These are phyloP conservation scores for Steinernema hermaphroditum DNA, from an alignment of 2,888 invertebrate genomes.

Conservation along the genomic window DNA sequence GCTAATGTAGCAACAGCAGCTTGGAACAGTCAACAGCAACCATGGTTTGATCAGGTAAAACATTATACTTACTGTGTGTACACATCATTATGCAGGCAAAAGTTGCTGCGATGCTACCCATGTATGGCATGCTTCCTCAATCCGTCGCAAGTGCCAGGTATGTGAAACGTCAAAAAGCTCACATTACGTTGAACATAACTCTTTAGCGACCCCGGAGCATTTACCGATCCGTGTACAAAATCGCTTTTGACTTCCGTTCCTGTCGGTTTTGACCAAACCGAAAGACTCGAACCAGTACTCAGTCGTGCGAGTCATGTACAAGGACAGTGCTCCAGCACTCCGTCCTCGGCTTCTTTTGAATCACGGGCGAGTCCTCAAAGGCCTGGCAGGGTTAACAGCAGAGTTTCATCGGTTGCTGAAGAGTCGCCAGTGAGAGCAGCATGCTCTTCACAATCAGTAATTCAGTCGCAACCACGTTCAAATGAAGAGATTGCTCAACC, in stretches of 20 bases:
- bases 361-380: constrained; percentile 1
- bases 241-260: background rate
- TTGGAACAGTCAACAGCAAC: constrained; percentile 12
- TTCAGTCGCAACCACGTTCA: background rate
- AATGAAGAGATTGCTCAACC: background rate
- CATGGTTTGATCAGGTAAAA: constrained; percentile 23
- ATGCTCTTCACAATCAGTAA: too few relatives aligned
- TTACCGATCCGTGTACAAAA: background rate
- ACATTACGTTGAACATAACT: background rate
- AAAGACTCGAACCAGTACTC: background rate
- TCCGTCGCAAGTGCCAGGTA: background rate
- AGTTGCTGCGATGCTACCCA: constrained; percentile 27
- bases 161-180: background rate
- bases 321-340: constrained; percentile 15
- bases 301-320: background rate
- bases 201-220: background rate
- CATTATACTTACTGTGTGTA: too few relatives aligned
- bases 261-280: background rate
- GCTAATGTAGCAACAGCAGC: constrained; percentile 8
- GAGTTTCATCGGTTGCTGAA: background rate
- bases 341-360: constrained; percentile 7
- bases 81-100: constrained; percentile 26
- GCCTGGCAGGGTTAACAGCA: constrained; percentile 12
- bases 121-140: constrained; percentile 15
- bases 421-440: background rate